A percentile compares a stretch with the other conserved stretches of the same genome.
phyloP scores from a whole-genome alignment of 2,888 invertebrate genomes.

The Elegia similella region DNA sequence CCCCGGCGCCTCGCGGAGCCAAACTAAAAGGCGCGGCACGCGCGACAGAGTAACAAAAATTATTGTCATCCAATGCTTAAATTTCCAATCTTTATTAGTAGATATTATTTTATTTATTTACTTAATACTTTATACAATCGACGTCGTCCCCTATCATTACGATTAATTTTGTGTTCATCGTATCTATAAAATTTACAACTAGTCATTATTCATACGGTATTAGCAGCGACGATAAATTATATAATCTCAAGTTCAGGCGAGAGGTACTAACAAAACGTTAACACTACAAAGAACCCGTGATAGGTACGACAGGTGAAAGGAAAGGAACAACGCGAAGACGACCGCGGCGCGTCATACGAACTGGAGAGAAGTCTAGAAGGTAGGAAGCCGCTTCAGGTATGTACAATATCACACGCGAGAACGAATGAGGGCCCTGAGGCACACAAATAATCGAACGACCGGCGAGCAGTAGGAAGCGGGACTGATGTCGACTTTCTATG shows the following conservation, averaged over 20 bases:
- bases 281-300: conserved; percentile 22
- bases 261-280: conserved; percentile 26
- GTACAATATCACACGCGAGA: conserved; percentile 68
- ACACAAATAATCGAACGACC: conserved; percentile 47
- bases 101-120: conserved; percentile 57
- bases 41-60: conserved; percentile 64
- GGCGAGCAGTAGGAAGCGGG: conserved; percentile 34
- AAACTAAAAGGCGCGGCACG: conserved; percentile 26
- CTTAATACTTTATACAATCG: conserved; percentile 70
- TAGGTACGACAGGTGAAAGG: not conserved
- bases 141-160: conserved; percentile 49
- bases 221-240: conserved; percentile 39
- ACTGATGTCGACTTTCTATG: conserved; percentile 25
- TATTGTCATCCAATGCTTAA: conserved; percentile 81
- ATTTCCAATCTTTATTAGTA: conserved; percentile 64
- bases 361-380: not conserved
- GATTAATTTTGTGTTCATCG: conserved; percentile 42
- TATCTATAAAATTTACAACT: conserved; percentile 63
- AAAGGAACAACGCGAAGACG: conserved; percentile 30
- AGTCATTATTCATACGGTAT: conserved; percentile 32
- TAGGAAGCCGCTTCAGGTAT: conserved; percentile 44
- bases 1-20: conserved; percentile 16
- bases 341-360: conserved; percentile 20
- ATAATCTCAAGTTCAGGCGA: conserved; percentile 49
- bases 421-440: conserved; percentile 42